Percentiles rank a stretch among this genome's conserved stretches.
Conservation (phyloP, 2,888 invertebrate genomes). For the Gandaritis pyraliata region DNA sequence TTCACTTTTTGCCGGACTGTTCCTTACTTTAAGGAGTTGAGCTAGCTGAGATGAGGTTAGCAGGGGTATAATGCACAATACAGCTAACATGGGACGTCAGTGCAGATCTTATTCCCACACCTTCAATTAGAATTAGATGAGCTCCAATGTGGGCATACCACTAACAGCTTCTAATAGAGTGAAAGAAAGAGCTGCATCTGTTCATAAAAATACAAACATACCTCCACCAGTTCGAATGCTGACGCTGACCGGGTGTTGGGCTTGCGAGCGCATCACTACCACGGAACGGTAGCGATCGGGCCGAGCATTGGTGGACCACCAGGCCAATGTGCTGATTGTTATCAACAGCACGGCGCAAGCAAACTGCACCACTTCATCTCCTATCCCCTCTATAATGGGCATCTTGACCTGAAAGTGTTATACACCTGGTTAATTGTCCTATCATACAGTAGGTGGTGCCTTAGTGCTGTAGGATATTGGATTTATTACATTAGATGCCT, state of each 20-base stretch:
- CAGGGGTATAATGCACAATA: too few relatives aligned
- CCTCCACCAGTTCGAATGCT: conserved; percentile 63
- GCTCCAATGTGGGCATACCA: too few relatives aligned
- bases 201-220: conserved; percentile 2
- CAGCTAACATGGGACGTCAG: too few relatives aligned
- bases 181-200: not conserved
- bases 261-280: conserved; percentile 83
- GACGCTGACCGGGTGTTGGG: conserved; percentile 69
- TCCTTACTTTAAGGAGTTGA: too few relatives aligned
- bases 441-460: too few relatives aligned
- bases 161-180: too few relatives aligned
- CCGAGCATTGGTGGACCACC: conserved; percentile 90
- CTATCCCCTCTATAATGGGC: conserved; percentile 92
- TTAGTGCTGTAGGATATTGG: too few relatives aligned
- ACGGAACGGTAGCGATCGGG: conserved; percentile 88
- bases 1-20: too few relatives aligned
- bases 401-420: conserved; percentile 72
- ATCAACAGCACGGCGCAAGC: conserved; percentile 82
- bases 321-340: conserved; percentile 88
- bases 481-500: too few relatives aligned
- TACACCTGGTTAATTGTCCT: not conserved
- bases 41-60: too few relatives aligned
- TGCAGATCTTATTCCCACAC: too few relatives aligned
- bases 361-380: conserved; percentile 92
- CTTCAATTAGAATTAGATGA: too few relatives aligned